Evolutionary conservation across 2,888 invertebrate genomes (phyloP).

Genomic region (Anorthoa munda): DNA sequence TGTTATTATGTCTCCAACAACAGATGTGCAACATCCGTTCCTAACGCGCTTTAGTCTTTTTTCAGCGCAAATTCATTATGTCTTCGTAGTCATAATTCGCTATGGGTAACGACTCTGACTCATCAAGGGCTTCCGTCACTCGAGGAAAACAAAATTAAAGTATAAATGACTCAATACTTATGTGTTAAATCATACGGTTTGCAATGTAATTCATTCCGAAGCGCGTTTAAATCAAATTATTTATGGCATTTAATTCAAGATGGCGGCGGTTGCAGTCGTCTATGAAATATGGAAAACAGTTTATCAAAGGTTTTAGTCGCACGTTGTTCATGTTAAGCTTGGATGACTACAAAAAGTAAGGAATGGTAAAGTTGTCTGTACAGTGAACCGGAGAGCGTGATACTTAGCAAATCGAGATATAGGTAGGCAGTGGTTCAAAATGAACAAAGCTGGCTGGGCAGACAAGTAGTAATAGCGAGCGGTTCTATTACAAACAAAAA

Average conservation of each 20-base stretch:
- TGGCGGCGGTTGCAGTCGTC: constrained; percentile 56
- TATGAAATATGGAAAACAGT: constrained; percentile 55
- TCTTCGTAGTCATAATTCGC: constrained; percentile 39
- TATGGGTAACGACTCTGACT: constrained; percentile 44
- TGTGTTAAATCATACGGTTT: constrained; percentile 75
- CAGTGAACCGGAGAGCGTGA: constrained; percentile 1
- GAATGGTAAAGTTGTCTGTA: constrained; percentile 6
- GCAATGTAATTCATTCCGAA: constrained; percentile 69
- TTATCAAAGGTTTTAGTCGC: constrained; percentile 41
- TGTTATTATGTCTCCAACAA: constrained; percentile 87
- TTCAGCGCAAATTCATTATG: constrained; percentile 57
- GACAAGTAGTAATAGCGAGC: constrained; percentile 59
- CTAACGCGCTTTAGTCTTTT: constrained; percentile 72
- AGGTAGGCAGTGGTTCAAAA: constrained; percentile 35
- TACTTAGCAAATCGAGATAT: constrained; percentile 2
- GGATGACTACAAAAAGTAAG: constrained; percentile 15
- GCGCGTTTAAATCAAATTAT: constrained; percentile 76
- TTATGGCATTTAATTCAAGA: constrained; percentile 72
- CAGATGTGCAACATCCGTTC: constrained; percentile 90
- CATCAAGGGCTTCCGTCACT: constrained; percentile 59
- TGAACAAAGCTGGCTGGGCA: constrained; percentile 55
- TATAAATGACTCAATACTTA: constrained; percentile 68
- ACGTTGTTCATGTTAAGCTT: constrained; percentile 27
- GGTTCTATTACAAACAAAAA: constrained; percentile 73
- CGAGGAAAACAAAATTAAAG: constrained; percentile 68